Base-by-base conservation (phyloP, 2,113 vertebrate genomes). In the Eulemur macaco region DNA sequence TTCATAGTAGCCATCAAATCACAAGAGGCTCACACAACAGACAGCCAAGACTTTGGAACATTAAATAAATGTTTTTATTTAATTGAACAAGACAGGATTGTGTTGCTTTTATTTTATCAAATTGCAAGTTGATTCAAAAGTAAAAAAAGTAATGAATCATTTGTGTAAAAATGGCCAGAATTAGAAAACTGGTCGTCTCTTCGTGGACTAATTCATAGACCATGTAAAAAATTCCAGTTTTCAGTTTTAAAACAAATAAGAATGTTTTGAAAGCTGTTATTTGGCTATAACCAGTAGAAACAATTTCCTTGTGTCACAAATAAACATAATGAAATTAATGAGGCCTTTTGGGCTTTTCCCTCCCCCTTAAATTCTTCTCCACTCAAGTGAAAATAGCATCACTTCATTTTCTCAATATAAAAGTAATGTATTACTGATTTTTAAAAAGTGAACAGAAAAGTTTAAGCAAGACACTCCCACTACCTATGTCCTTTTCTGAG, bases 61-160 rank as follows among this genome's bases (percentile, higher is more conserved):
- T 60, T 89, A 86, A 92, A 86, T 58, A 39, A 54, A 91, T 34
- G 11, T 34, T 64, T 94, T 95, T 63, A 73, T 91, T 90, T 93
- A 95, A 93, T 39, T 27, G 71, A 94, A 60, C 3, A 94, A 92
- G 39, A 69, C 77, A 94, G n/a, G 58, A 73, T 73, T 89, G 25
- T 78, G 31, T 82, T 86, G 83, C 14, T 91, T 97, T 91, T 95
- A 58, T 86, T 92, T 92, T 74, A 76, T 69, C 91, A 96, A 96
- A 73, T 76, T 89, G 42, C 71, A 96, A 92, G 47, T 96, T 92
- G 60, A 95, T 6, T 17, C 68, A 69, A 89, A 96, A 89, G 27
- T 91, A 42, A 83, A 25, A 96, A 93, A 95, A 74, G 45, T 39
- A 78, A 83, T 71, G 37, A 73, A 17, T 83, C 37, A 58, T 89